Base-by-base conservation (phyloP, 2,797 vertebrate species). In the Podargus strigoides region DNA sequence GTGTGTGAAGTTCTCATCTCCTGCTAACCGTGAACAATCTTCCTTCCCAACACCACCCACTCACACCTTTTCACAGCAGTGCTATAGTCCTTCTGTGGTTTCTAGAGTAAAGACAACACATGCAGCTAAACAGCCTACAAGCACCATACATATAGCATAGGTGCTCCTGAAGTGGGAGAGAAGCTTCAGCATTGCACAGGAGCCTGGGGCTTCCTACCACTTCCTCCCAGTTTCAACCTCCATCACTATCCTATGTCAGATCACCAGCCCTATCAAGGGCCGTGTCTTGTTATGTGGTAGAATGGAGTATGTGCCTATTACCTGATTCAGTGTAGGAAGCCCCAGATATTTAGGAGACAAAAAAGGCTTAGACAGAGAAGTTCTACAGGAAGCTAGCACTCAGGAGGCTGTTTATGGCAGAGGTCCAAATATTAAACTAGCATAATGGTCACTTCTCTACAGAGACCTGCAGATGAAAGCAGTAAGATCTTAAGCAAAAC, bases 111-210 rank as follows among this genome's bases (percentile, higher is more conserved):
- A 80, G 52, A 70, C 0, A 1, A 17, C 30, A 80, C 75, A 42
- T 15, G 34, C 74, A 89, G n/a, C 34, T 53, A 37, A 63, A 6
- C 44, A 78, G 41, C 19, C 50, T 27, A 30, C 24, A 53, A 44
- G 67, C 42, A 85, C 30, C 1, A 1, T 0, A 0, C 22, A 14
- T 5, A 8, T 27, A 86, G 37, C 49, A 72, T 0, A n/a, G 34
- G 32, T 80, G 37, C 16, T 60, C 53, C 10, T 34, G 18, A 37
- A 37, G 26, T 1, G 1, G 23, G 41, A 72, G 47, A 69, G 59
- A 73, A 59, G 44, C 11, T 82, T 68, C 59, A 62, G 8, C 11
- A 26, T 3, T 28, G 50, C 66, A 76, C 8, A 37, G 50, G 76
- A 74, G 47, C 3, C 20, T 41, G 19, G 8, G 9, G 2, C 16